These are phyloP conservation scores for Bacillus rossius DNA, from an alignment of 1,140 invertebrate species.

Conservation along the genomic window DNA sequence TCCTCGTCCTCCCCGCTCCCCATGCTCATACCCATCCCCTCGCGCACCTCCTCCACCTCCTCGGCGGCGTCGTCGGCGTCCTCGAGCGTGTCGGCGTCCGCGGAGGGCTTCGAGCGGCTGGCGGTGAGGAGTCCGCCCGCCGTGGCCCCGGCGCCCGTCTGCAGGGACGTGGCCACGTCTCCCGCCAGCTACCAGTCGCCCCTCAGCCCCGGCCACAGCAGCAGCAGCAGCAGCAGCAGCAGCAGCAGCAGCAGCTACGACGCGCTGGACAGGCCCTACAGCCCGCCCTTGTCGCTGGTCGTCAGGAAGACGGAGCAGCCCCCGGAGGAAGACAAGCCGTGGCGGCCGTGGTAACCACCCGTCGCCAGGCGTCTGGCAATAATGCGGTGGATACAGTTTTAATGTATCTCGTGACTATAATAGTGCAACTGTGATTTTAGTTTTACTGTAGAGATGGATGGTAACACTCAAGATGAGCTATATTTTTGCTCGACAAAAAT, in stretches of 20 bases:
- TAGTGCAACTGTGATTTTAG: too few species aligned
- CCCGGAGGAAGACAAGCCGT: conserved; percentile 51
- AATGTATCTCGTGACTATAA: too few species aligned
- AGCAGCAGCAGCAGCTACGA: conserved; percentile 36
- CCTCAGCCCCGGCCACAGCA: background rate
- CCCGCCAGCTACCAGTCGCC: conserved; percentile 24
- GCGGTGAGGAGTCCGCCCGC: conserved; percentile 32
- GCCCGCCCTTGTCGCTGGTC: conserved; percentile 56
- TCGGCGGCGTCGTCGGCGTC: conserved; percentile 37
- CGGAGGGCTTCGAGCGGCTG: conserved; percentile 40
- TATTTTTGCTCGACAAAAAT: too few species aligned
- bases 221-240: conserved; percentile 34
- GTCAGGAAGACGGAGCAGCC: conserved; percentile 51
- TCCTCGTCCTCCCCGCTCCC: conserved; percentile 45
- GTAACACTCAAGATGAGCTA: too few species aligned
- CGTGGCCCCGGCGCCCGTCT: conserved; percentile 21
- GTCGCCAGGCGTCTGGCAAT: background rate
- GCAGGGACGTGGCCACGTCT: conserved; percentile 42
- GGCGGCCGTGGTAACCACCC: conserved; percentile 59
- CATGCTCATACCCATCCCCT: conserved; percentile 62
- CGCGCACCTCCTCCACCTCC: conserved; percentile 60
- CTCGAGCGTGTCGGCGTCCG: conserved; percentile 38
- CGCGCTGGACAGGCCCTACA: conserved; percentile 10
- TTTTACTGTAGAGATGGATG: too few species aligned
- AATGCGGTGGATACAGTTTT: too few species aligned